Percentiles rank a stretch among this genome's conserved stretches.
Evolutionary conservation across 2,888 invertebrate genomes (phyloP).

Genomic region (Ariolimax columbianus): DNA sequence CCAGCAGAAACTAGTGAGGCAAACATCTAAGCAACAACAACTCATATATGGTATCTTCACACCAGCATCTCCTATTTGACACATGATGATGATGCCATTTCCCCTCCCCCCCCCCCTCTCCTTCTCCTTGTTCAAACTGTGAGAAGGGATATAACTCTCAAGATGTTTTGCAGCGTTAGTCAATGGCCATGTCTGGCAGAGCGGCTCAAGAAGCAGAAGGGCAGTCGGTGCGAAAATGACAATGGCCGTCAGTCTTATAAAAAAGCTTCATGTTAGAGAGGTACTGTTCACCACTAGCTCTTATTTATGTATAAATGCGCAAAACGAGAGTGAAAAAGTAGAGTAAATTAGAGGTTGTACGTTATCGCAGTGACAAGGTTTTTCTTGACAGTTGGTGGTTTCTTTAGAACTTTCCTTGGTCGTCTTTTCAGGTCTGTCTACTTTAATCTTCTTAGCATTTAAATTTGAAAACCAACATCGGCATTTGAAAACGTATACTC

Average conservation of each 20-base stretch:
- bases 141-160: constrained; percentile 17
- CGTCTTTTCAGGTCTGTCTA: background rate
- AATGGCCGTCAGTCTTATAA: constrained; percentile 58
- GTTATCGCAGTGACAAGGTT: background rate
- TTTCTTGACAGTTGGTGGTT: background rate
- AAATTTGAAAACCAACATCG: too few relatives aligned
- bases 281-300: constrained; percentile 23
- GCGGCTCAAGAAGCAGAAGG: constrained; percentile 12
- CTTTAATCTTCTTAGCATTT: too few relatives aligned
- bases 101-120: background rate
- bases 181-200: constrained; percentile 21
- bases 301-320: background rate
- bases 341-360: background rate
- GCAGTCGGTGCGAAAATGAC: constrained; percentile 33
- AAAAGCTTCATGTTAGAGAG: constrained; percentile 58
- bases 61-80: too few relatives aligned
- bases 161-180: constrained; percentile 23
- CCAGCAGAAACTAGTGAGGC: too few relatives aligned
- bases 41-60: too few relatives aligned
- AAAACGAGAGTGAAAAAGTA: background rate
- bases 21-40: too few relatives aligned
- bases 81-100: too few relatives aligned
- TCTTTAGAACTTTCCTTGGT: background rate
- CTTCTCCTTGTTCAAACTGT: background rate
- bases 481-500: too few relatives aligned